These are phyloP conservation scores for Psittacula derbiana DNA, from an alignment of 2,797 vertebrate genomes.

Conservation along the genomic window DNA sequence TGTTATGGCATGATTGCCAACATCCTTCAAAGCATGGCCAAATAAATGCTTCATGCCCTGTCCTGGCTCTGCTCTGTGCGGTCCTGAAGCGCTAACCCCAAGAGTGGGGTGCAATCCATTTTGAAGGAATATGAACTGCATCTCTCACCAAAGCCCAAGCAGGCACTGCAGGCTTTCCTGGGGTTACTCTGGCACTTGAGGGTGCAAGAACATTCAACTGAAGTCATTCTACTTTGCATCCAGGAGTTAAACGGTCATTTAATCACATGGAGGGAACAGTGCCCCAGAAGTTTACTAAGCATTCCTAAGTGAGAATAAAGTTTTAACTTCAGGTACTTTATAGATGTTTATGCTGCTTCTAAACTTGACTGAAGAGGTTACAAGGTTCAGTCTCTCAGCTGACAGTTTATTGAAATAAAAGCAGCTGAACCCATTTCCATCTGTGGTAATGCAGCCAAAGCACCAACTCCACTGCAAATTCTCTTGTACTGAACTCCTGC, in stretches of 20 bases:
- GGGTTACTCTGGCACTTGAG: neutral
- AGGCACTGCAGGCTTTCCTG: neutral
- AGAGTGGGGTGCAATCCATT: neutral
- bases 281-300: neutral
- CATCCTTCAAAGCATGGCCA: neutral
- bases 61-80: neutral
- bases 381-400: neutral
- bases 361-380: neutral
- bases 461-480: neutral
- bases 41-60: neutral
- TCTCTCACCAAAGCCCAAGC: neutral
- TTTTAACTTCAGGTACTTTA: neutral
- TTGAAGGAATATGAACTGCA: neutral
- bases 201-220: neutral
- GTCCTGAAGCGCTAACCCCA: neutral
- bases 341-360: neutral
- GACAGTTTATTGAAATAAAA: neutral
- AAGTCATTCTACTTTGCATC: neutral
- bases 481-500: neutral
- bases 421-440: neutral
- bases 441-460: fast-evolving
- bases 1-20: neutral
- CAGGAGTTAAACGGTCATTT: neutral
- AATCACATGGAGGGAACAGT: neutral
- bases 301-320: neutral